Evolutionary conservation across 2,888 invertebrate species (phyloP).

Genomic region (Hirtodrosophila alboralis): DNA sequence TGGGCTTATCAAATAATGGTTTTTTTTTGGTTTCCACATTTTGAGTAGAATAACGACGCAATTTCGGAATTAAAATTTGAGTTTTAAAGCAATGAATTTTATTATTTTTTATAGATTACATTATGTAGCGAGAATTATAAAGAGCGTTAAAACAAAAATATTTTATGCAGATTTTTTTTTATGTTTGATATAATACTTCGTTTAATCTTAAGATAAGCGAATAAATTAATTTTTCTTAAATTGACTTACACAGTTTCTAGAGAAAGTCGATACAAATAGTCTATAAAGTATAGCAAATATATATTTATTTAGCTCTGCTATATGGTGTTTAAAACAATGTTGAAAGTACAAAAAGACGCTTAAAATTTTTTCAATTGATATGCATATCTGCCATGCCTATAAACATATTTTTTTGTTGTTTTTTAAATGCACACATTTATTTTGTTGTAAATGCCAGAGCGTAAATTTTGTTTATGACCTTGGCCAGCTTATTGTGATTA

Average conservation of each 20-base stretch:
- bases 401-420: too few species aligned
- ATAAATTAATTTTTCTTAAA: too few species aligned
- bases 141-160: too few species aligned
- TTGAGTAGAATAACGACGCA: conserved; percentile 14
- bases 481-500: conserved; percentile 47
- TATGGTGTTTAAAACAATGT: not conserved
- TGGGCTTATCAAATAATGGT: conserved; percentile 36
- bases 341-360: conserved; percentile 14
- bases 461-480: conserved; percentile 45
- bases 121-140: too few species aligned
- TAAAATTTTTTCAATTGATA: conserved; percentile 40
- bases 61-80: conserved; percentile 38
- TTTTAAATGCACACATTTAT: conserved; percentile 20
- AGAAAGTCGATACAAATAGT: too few species aligned
- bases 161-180: too few species aligned
- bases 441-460: conserved; percentile 48
- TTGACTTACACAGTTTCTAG: too few species aligned
- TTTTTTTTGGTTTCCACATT: conserved; percentile 2
- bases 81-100: not conserved
- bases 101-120: not conserved
- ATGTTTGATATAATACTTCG: too few species aligned
- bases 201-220: too few species aligned
- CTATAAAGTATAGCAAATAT: too few species aligned
- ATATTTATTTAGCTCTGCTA: too few species aligned
- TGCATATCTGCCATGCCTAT: conserved; percentile 26